phyloP scores from a whole-genome alignment of 2,888 invertebrate species.

The Rhimphoctona megacephalus region DNA sequence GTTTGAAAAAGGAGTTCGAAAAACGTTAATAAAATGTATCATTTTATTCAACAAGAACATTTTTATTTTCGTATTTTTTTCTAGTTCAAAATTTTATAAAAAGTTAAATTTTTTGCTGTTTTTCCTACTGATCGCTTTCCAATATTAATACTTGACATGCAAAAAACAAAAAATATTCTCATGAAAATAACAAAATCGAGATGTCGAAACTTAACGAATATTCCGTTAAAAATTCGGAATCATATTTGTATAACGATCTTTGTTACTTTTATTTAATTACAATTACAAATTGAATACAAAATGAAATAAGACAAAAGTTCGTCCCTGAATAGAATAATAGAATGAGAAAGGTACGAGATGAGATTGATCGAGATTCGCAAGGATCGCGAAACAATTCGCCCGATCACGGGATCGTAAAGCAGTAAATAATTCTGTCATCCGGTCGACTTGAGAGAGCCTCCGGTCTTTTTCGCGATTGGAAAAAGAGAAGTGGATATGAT shows the following conservation, averaged over 20 bases:
- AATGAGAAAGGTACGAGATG: not conserved
- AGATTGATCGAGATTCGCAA: slow-evolving; percentile 16
- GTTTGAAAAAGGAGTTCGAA: not conserved
- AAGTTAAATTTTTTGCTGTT: not conserved
- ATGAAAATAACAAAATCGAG: not conserved
- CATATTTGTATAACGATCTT: not conserved
- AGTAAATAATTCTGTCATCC: slow-evolving; percentile 58
- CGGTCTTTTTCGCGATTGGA: slow-evolving; percentile 44
- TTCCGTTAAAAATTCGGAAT: not conserved
- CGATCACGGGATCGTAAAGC: slow-evolving; percentile 27
- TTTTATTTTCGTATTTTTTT: not conserved
- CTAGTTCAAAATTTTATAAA: not conserved
- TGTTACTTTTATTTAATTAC: not conserved
- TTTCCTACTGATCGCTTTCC: not conserved
- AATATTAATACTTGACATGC: no score
- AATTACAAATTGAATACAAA: not conserved
- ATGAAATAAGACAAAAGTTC: not conserved
- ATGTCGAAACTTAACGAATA: not conserved
- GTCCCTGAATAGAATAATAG: not conserved
- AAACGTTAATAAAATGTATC: not conserved
- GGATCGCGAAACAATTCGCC: slow-evolving; percentile 3
- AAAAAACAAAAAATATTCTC: no score
- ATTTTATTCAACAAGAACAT: not conserved
- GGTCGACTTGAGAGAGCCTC: slow-evolving; percentile 53
- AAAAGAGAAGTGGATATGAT: slow-evolving; percentile 36